Evolutionary conservation across 1,140 invertebrate genomes (phyloP), one percentile per base, ranked within the genome.

Genomic region (Campoletis sonorensis): DNA sequence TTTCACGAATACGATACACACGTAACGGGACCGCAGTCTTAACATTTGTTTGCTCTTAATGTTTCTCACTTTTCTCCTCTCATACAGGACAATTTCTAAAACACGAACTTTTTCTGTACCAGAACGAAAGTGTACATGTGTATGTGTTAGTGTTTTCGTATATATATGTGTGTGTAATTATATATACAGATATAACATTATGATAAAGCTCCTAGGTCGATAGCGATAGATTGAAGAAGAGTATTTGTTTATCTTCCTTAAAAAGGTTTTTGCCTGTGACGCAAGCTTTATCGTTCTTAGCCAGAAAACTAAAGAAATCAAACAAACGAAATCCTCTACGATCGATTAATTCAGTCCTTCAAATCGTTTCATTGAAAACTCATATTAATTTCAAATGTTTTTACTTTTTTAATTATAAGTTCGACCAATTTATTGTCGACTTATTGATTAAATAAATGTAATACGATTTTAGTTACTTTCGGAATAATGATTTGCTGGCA

Each of bases 161-260:
- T 27, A 37, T 71, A 75, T 75, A 45, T 49, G 15, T 73, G 21
- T 73, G 21, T 73, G 37, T 73, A 73, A 45, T 45, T 73, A 75
- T 75, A 30, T 58, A 75, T 75, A 75, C 72, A 75, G 27, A 75
- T 75, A 75, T 75, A 75, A 21, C 49, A 58, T 58, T 33, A 33
- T 75, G 72, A 75, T 58, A 75, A 75, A 75, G 72, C 72, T 75
- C 72, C 72, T 75, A 75, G 72, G 72, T 75, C 72, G 72, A 54
- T 75, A 75, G 72, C 72, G 58, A 58, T 75, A 75, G 72, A 75
- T 75, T 75, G 49, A 58, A 75, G 45, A 58, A 75, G 72, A 75
- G 49, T 75, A 58, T 75, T 75, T 26, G 7, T 75, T 8, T 58
- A 30, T 75, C 23, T 58, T 75, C 26, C 16, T 54, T 75, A 54